These are phyloP conservation scores for Sternotherus odoratus DNA, from an alignment of 2,797 vertebrate species.

Conservation along the genomic window DNA sequence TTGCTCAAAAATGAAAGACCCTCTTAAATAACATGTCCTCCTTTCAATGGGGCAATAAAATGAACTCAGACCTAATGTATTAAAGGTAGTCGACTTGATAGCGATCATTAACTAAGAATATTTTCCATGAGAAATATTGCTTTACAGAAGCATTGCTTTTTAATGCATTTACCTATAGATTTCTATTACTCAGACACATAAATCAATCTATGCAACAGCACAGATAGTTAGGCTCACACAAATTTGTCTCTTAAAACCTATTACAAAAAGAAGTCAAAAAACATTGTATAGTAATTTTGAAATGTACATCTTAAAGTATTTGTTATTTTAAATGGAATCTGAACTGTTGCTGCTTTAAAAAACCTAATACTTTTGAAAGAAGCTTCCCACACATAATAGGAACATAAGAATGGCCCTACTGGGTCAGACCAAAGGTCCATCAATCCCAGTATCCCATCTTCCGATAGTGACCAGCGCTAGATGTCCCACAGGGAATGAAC, in stretches of 20 bases:
- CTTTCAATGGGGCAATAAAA: conserved; percentile 11
- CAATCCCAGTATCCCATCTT: no score
- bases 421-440: no score
- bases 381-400: neutral
- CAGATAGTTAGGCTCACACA: conserved; percentile 63
- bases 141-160: neutral
- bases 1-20: conserved; percentile 7
- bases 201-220: conserved; percentile 39
- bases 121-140: conserved; percentile 51
- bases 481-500: no score
- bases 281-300: conserved; percentile 46
- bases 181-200: conserved; percentile 55
- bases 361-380: neutral
- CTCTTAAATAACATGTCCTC: conserved; percentile 26
- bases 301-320: conserved; percentile 44
- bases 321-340: conserved; percentile 50
- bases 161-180: conserved; percentile 63
- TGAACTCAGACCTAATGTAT: neutral
- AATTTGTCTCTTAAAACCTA: conserved; percentile 51
- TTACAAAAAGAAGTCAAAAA: conserved; percentile 60
- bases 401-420: no score
- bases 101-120: conserved; percentile 26
- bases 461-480: no score
- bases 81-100: conserved; percentile 39
- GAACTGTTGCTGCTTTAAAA: conserved; percentile 17